Base-by-base conservation (phyloP, 2,797 vertebrate species). In the Zonotrichia albicollis region DNA sequence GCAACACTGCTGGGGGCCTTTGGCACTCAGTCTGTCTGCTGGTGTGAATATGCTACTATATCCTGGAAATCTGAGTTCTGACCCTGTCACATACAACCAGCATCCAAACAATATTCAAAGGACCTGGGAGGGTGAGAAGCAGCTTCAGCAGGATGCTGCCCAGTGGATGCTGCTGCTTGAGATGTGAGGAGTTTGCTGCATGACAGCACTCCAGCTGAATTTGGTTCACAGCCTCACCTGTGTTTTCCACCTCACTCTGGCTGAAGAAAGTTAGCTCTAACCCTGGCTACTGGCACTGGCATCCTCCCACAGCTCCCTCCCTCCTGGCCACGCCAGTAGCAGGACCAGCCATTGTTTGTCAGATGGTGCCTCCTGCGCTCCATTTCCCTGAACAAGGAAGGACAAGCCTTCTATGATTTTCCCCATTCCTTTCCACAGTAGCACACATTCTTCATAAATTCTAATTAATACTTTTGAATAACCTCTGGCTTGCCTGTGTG, bases 311-410 rank as follows among this genome's bases (percentile, higher is more conserved):
- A 14, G 50, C 45, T 85, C 18, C 26, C 40, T 75, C 29, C 29
- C 73, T 22, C 54, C 36, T 16, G 3, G 29, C 73, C 6, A 0
- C 17, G 20, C 32, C 55, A 72, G 23, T 12, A 6, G 26, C 12
- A 70, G 68, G 11, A 76, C 7, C 12, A 90, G 64, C 9, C 3
- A 0, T 12, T 1, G 0, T 14, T 91, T 74, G 38, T 67, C 62
- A 84, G 74, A 57, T 79, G 65, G 61, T 7, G 3, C 18, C 6
- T 2, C n/a, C 40, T 67, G n/a, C 0, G 0, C 9, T 84, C 8
- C 29, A 71, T 60, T 53, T 42, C 57, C 55, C 45, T n/a, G 14
- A 38, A 68, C 57, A 18, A 40, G 40, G 16, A 51, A 89, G 51
- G 26, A 55, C 65, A 73, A 87, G 40, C 23, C 3, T 54, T 16